phyloP scores from a whole-genome alignment of 2,888 invertebrate species.

The Sericinus montela region DNA sequence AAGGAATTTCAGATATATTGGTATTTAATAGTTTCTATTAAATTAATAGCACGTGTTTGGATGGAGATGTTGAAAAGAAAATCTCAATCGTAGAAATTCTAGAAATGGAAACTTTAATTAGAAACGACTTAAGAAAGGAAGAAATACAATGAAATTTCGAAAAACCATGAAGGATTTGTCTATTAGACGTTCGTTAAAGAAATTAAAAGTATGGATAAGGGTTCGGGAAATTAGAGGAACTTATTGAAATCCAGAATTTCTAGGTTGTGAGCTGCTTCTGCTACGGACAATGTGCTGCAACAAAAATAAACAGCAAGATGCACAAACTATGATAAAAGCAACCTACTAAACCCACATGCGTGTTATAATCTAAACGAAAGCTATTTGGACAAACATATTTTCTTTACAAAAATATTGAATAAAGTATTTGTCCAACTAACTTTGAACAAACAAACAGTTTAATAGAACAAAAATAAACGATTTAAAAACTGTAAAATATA shows the following conservation, averaged over 20 bases:
- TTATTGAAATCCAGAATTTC: conserved; percentile 53
- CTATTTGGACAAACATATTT: conserved; percentile 8
- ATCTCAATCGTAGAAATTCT: no score
- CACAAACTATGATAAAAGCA: conserved; percentile 58
- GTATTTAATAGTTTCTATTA: not conserved
- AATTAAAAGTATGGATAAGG: conserved; percentile 25
- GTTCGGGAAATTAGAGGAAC: conserved; percentile 37
- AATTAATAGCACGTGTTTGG: no score
- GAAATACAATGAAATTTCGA: not conserved
- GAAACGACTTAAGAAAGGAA: no score
- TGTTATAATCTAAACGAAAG: conserved; percentile 23
- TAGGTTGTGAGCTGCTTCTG: conserved; percentile 60
- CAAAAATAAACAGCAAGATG: conserved; percentile 72
- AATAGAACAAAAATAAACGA: no score
- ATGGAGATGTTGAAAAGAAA: not conserved
- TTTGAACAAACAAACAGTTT: conserved; percentile 2
- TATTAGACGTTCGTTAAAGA: conserved; percentile 15
- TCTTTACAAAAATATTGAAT: no score
- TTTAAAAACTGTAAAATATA: no score
- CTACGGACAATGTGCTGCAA: conserved; percentile 68
- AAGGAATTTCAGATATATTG: not conserved
- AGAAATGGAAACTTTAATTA: not conserved
- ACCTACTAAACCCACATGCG: conserved; percentile 37
- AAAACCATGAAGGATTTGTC: conserved; percentile 1
- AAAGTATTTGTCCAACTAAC: conserved; percentile 9